Base-by-base conservation (phyloP, 2,113 vertebrate species). In the Thymallus thymallus region DNA sequence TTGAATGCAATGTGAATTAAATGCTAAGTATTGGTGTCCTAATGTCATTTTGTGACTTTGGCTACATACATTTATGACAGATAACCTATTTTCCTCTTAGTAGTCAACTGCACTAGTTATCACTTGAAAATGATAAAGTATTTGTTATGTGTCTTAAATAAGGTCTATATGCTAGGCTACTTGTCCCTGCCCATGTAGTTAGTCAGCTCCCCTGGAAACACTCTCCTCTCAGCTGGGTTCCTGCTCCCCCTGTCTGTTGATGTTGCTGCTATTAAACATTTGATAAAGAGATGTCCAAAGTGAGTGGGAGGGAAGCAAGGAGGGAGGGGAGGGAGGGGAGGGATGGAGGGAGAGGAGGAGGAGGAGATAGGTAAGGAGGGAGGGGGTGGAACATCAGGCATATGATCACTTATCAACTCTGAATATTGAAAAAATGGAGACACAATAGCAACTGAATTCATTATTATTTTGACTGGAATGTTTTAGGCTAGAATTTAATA, bases 261-360 rank as follows among this genome's bases (percentile, higher is more conserved):
- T 71, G 81, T 80, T 84, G 77, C 76, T 74, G 73, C 75, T 72
- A 83, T 82, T 87, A 82, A 88, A 88, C 85, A 90, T 76, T 83
- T 41, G 87, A 86, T 83, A 74, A 86, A 88, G 85, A 86, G 85
- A 90, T 88, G 85, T 80, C 76, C 81, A 78, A 78, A 83, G 82
- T 78, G 72, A 79, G 82, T 77, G 82, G 85, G 77, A 84, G 77
- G 74, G 72, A 75, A 76, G 60, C 9, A 24, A 76, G 24, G 73
- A 69, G 13, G 68, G 73, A 24, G 75, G 63, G 65, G 22, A 68
- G 55, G 35, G 10, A 7, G 9, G 35, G 7, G 68, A 71, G 41
- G 58, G 76, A 76, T n/a, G n/a, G n/a, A n/a, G n/a, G n/a, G 70
- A 72, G 66, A 48, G 41, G 62, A 58, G n/a, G n/a, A n/a, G n/a